Percentiles rank a stretch among this genome's conserved stretches.
These are phyloP conservation scores for Alcis repandata DNA, from an alignment of 2,888 invertebrate species.

Conservation along the genomic window DNA sequence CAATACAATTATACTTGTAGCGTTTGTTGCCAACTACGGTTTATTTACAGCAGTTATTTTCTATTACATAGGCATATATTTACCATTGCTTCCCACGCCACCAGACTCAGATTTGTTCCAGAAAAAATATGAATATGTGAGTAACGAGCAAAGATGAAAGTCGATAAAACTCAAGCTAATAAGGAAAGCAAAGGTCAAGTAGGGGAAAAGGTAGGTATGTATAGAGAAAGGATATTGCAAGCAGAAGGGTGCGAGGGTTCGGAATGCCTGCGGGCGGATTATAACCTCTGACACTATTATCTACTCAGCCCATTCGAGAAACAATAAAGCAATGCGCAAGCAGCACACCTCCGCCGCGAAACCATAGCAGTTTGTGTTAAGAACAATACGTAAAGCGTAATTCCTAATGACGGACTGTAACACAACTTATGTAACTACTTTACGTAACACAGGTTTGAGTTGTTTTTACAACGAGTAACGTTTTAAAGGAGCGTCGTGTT, in stretches of 20 bases:
- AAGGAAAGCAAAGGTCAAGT: slow-evolving; percentile 5
- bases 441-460: too few species aligned
- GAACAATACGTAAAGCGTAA: too few species aligned
- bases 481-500: too few species aligned
- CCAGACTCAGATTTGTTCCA: background rate
- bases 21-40: background rate
- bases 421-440: too few species aligned
- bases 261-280: background rate
- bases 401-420: too few species aligned
- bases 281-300: too few species aligned
- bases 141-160: slow-evolving; percentile 6
- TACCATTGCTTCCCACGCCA: background rate
- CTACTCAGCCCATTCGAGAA: too few species aligned
- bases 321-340: too few species aligned
- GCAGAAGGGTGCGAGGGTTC: background rate
- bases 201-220: background rate
- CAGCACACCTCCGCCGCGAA: too few species aligned
- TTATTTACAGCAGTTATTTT: slow-evolving; percentile 1
- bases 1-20: background rate
- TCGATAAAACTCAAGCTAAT: slow-evolving; percentile 12
- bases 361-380: too few species aligned
- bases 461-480: too few species aligned
- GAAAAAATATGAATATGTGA: slow-evolving; percentile 9
- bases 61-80: slow-evolving; percentile 7
- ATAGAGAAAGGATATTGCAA: background rate